phyloP scores from a whole-genome alignment of 2,888 invertebrate species.

The Lasioglossum villosulum region DNA sequence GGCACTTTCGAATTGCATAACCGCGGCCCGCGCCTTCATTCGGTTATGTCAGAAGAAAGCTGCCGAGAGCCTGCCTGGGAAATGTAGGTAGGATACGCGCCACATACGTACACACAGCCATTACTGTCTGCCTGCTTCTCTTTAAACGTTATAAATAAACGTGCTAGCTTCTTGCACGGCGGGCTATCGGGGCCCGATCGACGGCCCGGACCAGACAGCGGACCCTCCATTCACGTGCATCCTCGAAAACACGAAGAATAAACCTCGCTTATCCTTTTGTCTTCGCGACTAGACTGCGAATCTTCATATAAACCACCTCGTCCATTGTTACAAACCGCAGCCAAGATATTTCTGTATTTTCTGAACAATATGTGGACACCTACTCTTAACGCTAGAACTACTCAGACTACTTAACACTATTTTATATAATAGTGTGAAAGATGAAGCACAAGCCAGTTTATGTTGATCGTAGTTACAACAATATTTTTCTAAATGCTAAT shows the following conservation, averaged over 20 bases:
- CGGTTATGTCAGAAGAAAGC: conserved; percentile 85
- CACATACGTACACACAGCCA: conserved; percentile 44
- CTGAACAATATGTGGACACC: not conserved
- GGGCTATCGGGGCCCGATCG: conserved; percentile 47
- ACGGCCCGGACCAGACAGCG: conserved; percentile 28
- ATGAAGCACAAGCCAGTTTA: not conserved
- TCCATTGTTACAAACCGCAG: not conserved
- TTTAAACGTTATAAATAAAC: conserved; percentile 76
- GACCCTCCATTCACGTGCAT: conserved; percentile 35
- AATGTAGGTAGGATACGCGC: conserved; percentile 73
- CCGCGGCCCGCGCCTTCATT: conserved; percentile 83
- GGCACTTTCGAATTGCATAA: conserved; percentile 85
- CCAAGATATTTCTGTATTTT: not conserved
- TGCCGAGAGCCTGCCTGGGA: conserved; percentile 80
- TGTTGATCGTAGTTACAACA: not conserved
- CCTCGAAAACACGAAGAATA: conserved; percentile 27
- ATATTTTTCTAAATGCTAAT: not conserved
- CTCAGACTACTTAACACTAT: too few species aligned
- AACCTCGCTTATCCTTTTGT: conserved; percentile 3
- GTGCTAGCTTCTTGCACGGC: conserved; percentile 56
- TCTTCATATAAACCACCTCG: not conserved
- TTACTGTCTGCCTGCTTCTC: conserved; percentile 63
- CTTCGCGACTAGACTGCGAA: not conserved
- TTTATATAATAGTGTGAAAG: not conserved
- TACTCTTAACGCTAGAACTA: too few species aligned